Base-by-base conservation (phyloP, 2,888 invertebrate genomes). In the Xiphydria camelus region DNA sequence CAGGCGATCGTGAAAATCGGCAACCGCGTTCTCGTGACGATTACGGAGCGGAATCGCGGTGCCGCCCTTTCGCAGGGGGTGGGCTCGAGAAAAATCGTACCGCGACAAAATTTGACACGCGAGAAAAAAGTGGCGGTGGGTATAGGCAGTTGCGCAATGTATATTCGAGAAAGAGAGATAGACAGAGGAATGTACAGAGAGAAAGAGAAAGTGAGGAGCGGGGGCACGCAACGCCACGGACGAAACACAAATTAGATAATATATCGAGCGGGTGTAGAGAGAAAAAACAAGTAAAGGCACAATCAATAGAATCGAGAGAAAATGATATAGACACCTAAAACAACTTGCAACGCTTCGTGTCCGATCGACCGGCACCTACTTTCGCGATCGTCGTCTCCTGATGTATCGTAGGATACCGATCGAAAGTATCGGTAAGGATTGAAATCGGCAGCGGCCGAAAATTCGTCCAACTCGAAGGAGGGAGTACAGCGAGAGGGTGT, bases 241-340 rank as follows among this genome's bases (percentile, higher is more conserved):
- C 60, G 47, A 50, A 65, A 68, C 61, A 66, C 51, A 72, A 63
- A 62, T 57, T 54, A 55, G 62, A 62, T 68, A 70, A 70, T 61
- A 64, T 68, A 76, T 73, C 70, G 71, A 76, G 78, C 78, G 80
- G 79, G 80, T 80, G n/a, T n/a, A n/a, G n/a, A 80, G 80, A 80
- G 80, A 80, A 80, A 74, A 62, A 49, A 68, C 45, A 66, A 64
- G 54, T 47, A 59, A 31, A 38, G 34, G 33, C 37, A 43, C 38
- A 43, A 43, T 43, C 40, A 45, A 44, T 7, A 44, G 47, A 47
- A n/a, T n/a, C n/a, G 29, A 29, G 43, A 43, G 31, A 32, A 53
- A 41, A 53, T 45, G 19, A 46, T 53, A 46, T n/a, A 46, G 36
- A 39, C 42, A 43, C n/a, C n/a, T n/a, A n/a, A n/a, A n/a, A 47